phyloP scores from a whole-genome alignment of 2,113 vertebrate species.

The Xenopus laevis region DNA sequence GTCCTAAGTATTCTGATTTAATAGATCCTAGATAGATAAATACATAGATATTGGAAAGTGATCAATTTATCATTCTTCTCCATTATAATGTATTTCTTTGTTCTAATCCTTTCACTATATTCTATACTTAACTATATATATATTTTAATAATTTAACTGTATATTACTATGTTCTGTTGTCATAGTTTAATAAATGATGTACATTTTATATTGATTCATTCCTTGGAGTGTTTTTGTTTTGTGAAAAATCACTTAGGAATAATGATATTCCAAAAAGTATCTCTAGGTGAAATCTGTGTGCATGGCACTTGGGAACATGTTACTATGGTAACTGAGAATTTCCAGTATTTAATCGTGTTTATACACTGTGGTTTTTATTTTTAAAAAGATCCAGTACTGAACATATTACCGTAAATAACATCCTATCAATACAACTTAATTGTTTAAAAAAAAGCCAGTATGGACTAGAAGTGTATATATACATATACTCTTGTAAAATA shows the following conservation, averaged over 20 bases:
- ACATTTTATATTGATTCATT: no score
- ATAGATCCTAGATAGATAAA: no score
- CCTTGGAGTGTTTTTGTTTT: background rate
- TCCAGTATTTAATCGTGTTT: conserved; percentile 31
- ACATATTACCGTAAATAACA: conserved; percentile 20
- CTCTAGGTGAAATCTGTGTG: conserved; percentile 34
- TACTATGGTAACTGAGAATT: conserved; percentile 33
- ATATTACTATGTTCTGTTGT: background rate
- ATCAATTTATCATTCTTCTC: no score
- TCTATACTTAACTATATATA: no score
- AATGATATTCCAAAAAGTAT: conserved; percentile 15
- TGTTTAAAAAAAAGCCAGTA: background rate
- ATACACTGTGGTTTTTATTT: background rate
- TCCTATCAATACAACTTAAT: conserved; percentile 6
- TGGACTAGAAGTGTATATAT: no score
- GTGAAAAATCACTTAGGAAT: conserved; percentile 10
- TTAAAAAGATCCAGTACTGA: background rate
- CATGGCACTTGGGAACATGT: conserved; percentile 16
- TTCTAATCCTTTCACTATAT: no score
- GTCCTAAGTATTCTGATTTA: no score
- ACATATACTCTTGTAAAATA: no score
- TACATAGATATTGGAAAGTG: no score
- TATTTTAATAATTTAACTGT: no score
- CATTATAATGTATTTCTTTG: no score
- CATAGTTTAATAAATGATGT: no score